Evolutionary conservation across 2,888 invertebrate genomes (phyloP).

Genomic region (Myopa tessellatipennis): DNA sequence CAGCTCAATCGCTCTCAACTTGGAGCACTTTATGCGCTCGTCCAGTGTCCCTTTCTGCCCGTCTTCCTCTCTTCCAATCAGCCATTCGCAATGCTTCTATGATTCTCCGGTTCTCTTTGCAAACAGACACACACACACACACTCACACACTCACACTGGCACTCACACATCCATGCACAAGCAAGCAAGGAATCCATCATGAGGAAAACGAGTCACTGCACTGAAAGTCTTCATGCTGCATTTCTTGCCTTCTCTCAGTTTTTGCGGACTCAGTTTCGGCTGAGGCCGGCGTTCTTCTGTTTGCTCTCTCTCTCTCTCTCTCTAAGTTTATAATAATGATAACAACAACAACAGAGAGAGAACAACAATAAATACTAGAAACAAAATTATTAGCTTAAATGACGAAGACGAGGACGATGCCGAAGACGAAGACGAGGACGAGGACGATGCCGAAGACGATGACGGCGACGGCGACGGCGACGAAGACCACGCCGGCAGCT

Average conservation of each 20-base stretch:
- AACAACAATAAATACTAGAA: neutral
- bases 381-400: neutral
- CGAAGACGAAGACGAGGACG: neutral
- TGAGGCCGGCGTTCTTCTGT: neutral
- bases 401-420: neutral
- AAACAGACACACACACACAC: neutral
- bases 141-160: neutral
- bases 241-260: conserved; percentile 15
- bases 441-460: too few species aligned
- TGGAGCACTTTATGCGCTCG: neutral
- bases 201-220: conserved; percentile 24
- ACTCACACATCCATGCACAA: conserved; percentile 3
- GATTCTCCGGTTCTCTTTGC: neutral
- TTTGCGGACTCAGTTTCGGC: neutral
- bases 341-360: neutral
- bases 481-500: neutral
- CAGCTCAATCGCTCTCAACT: conserved; percentile 2
- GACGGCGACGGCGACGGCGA: neutral
- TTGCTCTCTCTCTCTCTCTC: neutral
- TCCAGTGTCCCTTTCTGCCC: neutral
- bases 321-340: neutral
- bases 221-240: conserved; percentile 12
- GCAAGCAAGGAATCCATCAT: conserved; percentile 4
- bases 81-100: neutral
- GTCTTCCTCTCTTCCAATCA: neutral